Base-by-base conservation (phyloP, 2,888 invertebrate genomes). In the Globia sparganii region DNA sequence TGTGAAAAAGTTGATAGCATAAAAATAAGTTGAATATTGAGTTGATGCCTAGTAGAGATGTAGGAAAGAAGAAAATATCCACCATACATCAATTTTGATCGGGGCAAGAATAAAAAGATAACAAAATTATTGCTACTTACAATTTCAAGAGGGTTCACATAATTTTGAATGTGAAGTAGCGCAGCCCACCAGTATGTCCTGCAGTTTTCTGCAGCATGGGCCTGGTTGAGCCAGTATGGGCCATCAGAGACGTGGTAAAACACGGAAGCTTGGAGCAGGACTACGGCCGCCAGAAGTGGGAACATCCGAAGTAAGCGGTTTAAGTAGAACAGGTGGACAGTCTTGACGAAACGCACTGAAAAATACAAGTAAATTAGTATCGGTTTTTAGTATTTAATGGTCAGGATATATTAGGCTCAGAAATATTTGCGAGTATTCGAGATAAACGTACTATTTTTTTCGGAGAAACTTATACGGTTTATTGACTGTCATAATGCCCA, bases 91-190 rank as follows among this genome's bases (percentile, higher is more conserved):
- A 28, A 28, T 18, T 65, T 65, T 0, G 18, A 9, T 65, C 4
- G 28, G 40, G 18, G n/a, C n/a, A 65, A 2, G 5, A 65, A 40
- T 0, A 56, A 31, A 9, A 8, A 9, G 1, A 1, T 28, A 43
- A 62, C 4, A 25, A 31, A n/a, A 58, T 2, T 3, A 18, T 25
- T 67, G 34, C 21, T 74, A 90, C 90, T 90, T 87, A 92, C 94
- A 43, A 91, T 81, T 53, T 88, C 79, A 6, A 86, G n/a, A 21
- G 90, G 83, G 66, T 94, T 94, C 4, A 94, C 92, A 84, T 95
- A 97, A 83, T 97, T 97, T 85, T 97, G 97, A 6, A 97, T 89
- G 87, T 97, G 96, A 1, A 97, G 89, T 25, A 97, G 72, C 0
- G 93, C 90, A 1, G 94, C 80, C 97, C 97, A 97, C 97, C 97